Percentiles rank a stretch among this genome's conserved stretches.
These are phyloP conservation scores for Syritta pipiens DNA, from an alignment of 2,888 invertebrate genomes.

Conservation along the genomic window DNA sequence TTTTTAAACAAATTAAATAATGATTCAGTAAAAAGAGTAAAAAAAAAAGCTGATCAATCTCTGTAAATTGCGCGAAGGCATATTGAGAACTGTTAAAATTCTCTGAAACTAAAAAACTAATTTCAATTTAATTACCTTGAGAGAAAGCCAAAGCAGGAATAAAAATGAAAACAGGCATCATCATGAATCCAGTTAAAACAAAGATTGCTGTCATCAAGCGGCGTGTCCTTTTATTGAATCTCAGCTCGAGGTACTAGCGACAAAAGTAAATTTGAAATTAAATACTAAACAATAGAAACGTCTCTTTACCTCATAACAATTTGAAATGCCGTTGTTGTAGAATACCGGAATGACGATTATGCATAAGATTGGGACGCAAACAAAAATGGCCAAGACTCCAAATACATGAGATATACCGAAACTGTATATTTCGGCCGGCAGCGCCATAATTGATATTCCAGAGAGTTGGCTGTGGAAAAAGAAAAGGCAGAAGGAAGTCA, in stretches of 20 bases:
- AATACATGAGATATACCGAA: constrained; percentile 80
- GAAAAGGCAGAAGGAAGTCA: constrained; percentile 60
- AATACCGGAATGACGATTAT: constrained; percentile 80
- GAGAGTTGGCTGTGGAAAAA: constrained; percentile 80
- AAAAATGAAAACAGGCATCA: constrained; percentile 77
- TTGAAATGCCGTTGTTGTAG: constrained; percentile 80
- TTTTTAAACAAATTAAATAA: no score
- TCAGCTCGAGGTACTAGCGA: constrained; percentile 77
- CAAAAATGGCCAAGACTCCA: constrained; percentile 77
- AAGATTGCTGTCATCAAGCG: constrained; percentile 75
- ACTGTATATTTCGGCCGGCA: constrained; percentile 81
- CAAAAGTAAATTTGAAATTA: neutral
- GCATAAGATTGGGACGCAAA: constrained; percentile 74
- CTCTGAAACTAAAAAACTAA: neutral
- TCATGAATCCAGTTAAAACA: constrained; percentile 73
- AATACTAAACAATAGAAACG: no score
- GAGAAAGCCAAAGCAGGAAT: constrained; percentile 77
- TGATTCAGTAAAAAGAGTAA: neutral
- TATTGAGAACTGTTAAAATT: neutral
- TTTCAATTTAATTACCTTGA: constrained; percentile 73
- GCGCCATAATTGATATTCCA: constrained; percentile 81
- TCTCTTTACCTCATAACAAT: constrained; percentile 80
- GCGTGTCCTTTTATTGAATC: constrained; percentile 75
- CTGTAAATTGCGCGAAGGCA: neutral
- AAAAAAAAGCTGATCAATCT: neutral